Base-by-base conservation (phyloP, 1,140 invertebrate genomes). In the Conopomorpha cramerella region DNA sequence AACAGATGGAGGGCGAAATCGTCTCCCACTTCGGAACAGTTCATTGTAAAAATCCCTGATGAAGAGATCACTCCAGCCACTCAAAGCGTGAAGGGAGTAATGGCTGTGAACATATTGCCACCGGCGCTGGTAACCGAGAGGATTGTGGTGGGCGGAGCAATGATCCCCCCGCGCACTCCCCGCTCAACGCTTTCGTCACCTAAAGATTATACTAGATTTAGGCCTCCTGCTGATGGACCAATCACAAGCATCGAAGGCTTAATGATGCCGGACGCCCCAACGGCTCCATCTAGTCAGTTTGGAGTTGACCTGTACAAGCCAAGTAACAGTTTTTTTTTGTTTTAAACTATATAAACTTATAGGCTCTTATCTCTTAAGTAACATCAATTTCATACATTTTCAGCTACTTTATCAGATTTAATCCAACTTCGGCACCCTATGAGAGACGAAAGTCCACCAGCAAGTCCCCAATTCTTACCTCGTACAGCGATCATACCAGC, bases 101-200 rank as follows among this genome's bases (percentile, higher is more conserved):
- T 57, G 18, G 65, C 65, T 16, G 41, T 72, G 8, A 72, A 72
- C 34, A 72, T 74, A 41, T 47, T 51, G 33, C 45, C 63, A 7
- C 4, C 41, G 8, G 54, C 49, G 10, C 56, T 54, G 28, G 37
- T 30, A 12, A 42, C 35, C 15, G 61, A 70, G 26, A 64, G 53
- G 17, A 58, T 68, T 17, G 60, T 72, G 23, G 44, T 70, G 27
- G 65, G 59, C 15, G 61, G 62, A 30, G 60, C 45, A n/a, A 40
- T 51, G 18, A 36, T 61, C 6, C 44, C 53, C 3, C 36, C 53
- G 16, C 34, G 41, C 3, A 55, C 49, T n/a, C 30, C 48, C 11
- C 25, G 14, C 1, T 27, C 36, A 14, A 18, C 27, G 4, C 28
- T 31, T 8, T 54, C 46, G 8, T 6, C 34, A 13, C 15, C 45